Conservation (phyloP, 2,797 vertebrate species). For the Muscicapa comitata region DNA sequence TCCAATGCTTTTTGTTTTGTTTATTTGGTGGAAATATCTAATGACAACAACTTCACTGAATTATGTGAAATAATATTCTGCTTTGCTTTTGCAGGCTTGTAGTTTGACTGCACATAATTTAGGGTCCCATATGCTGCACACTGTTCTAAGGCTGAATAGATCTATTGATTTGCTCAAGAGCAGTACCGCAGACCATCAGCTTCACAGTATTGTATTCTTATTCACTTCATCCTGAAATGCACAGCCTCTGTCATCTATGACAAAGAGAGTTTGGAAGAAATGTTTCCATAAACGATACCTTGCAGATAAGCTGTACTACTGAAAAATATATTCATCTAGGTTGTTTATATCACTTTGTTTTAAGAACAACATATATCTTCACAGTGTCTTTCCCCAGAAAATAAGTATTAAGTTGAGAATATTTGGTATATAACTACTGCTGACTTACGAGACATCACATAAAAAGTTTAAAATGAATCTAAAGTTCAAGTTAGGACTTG, state of each 20-base stretch:
- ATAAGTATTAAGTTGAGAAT: neutral
- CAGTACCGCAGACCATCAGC: neutral
- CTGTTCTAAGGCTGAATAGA: neutral
- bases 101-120: neutral
- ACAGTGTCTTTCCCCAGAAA: neutral
- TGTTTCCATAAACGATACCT: neutral
- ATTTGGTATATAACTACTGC: neutral
- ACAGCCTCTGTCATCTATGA: neutral
- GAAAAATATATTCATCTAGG: neutral
- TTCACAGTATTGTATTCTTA: neutral
- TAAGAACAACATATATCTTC: neutral
- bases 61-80: neutral
- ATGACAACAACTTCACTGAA: neutral
- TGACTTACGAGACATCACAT: neutral
- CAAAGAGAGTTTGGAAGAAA: neutral
- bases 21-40: neutral
- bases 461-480: neutral
- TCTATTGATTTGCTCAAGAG: neutral
- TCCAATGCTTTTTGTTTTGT: neutral
- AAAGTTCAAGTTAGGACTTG: neutral
- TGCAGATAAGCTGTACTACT: neutral
- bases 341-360: neutral
- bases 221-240: neutral
- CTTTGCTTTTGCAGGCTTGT: neutral
- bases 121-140: neutral